These are phyloP conservation scores for Thelaira solivaga DNA, from an alignment of 2,888 invertebrate species.

Conservation along the genomic window DNA sequence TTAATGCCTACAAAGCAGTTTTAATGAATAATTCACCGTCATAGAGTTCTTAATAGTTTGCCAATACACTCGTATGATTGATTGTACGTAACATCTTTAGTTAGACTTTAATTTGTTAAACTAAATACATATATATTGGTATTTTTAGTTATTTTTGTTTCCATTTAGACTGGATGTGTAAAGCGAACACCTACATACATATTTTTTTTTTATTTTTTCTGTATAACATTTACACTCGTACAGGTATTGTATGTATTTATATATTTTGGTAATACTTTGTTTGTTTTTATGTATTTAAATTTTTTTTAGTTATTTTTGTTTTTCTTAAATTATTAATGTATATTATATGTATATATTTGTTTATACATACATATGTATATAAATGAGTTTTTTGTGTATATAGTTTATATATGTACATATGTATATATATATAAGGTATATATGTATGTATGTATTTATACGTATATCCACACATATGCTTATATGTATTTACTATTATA, in stretches of 20 bases:
- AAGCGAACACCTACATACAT: constrained; percentile 57
- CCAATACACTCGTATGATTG: constrained; percentile 31
- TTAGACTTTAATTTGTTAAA: constrained; percentile 24
- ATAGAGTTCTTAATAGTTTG: not conserved
- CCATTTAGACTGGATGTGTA: constrained; percentile 32
- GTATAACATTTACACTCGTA: constrained; percentile 26
- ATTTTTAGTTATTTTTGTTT: constrained; percentile 7
- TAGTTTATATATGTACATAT: too few relatives aligned
- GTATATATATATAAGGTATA: too few relatives aligned
- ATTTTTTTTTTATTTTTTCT: constrained; percentile 18
- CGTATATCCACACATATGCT: constrained; percentile 32
- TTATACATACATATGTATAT: constrained; percentile 55
- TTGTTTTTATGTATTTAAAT: constrained; percentile 8
- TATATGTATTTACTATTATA: constrained; percentile 51
- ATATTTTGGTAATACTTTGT: constrained; percentile 3
- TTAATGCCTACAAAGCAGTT: constrained; percentile 21
- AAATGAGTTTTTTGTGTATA: constrained; percentile 59
- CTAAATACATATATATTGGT: too few relatives aligned
- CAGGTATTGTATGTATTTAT: not conserved
- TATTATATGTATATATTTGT: constrained; percentile 46
- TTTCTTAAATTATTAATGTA: constrained; percentile 56
- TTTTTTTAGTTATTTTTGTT: constrained; percentile 19
- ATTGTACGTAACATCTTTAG: constrained; percentile 64
- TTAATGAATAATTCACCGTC: not conserved
- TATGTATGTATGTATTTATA: too few relatives aligned